Evolutionary conservation across 1,140 invertebrate genomes (phyloP), one percentile per base, ranked within the genome.

Genomic region (Drosophila ercepeae): DNA sequence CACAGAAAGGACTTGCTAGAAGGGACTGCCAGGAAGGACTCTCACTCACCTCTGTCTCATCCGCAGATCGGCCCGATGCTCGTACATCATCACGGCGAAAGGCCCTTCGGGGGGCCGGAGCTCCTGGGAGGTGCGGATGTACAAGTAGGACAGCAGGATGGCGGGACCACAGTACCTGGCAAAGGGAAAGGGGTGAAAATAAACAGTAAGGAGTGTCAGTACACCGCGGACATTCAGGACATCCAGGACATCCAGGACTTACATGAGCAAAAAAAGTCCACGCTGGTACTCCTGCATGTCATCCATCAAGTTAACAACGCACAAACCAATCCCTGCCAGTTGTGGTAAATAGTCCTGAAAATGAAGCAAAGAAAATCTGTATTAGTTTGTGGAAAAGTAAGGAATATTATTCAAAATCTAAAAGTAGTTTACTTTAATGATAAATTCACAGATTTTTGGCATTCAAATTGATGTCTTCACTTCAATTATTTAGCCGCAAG

Each of bases 201-300:
- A 14, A 13, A 7, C 1, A 9, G 29, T 27, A 7, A 7, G 1
- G 7, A 25, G 23, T 25, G n/a, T n/a, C 23, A 25, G 25, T 48
- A n/a, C n/a, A n/a, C n/a, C n/a, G n/a, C n/a, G n/a, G 7, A n/a
- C 4, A 23, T 16, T 13, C 8, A 23, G 1, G 32, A 8, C 9
- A 9, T 2, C 1, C 7, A 0, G 7, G 32, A 19, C 4, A 13
- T 34, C n/a, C 6, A 2, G 1, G 6, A 93, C 93, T 94, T 89
- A 94, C 94, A 94, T 94, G 18, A 93, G 81, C 41, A 94, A 83
- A 72, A 94, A 94, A 21, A 94, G 91, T 29, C 93, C 93, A 51
- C 94, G 88, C 65, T 93, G 93, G 59, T 94, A 94, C 70, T 94
- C 94, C 68, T 94, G 93, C 91, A 94, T 94, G 67, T 94, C 93